phyloP scores from a whole-genome alignment of 2,797 vertebrate genomes.

The Molossus alvarezi region DNA sequence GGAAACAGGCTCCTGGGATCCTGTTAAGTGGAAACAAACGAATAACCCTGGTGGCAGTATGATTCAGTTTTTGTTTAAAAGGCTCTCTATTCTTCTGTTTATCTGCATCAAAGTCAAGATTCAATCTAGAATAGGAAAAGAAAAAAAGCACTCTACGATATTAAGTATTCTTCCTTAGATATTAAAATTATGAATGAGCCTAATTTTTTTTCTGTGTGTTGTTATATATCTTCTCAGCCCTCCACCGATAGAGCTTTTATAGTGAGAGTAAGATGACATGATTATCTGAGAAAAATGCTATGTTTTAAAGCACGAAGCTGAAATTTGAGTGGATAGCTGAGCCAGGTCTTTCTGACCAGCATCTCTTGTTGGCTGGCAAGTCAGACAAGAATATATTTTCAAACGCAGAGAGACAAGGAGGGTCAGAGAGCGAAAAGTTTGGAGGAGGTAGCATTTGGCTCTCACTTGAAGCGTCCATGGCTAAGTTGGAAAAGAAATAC shows the following conservation, averaged over 20 bases:
- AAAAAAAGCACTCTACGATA: not conserved
- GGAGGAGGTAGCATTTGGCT: not conserved
- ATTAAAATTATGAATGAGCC: not conserved
- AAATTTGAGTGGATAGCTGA: not conserved
- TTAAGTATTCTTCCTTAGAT: not conserved
- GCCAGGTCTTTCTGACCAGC: not conserved
- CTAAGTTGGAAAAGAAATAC: not conserved
- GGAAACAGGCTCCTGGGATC: not conserved
- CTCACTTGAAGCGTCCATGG: accelerated
- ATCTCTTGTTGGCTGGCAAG: not conserved
- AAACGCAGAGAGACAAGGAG: not conserved
- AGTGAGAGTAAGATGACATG: not conserved
- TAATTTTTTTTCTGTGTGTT: not conserved
- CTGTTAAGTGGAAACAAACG: not conserved
- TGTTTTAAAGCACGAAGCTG: not conserved
- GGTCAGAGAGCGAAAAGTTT: not conserved
- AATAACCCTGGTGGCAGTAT: not conserved
- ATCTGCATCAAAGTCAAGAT: not conserved
- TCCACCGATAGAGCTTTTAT: not conserved
- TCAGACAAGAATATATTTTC: not conserved
- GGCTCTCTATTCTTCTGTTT: slow-evolving; percentile 1
- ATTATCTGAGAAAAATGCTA: not conserved
- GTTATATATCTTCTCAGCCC: not conserved
- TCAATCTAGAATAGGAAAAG: not conserved
- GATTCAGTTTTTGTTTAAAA: slow-evolving; percentile 17